phyloP scores from a whole-genome alignment of 2,797 vertebrate species.

The Xiphophorus birchmanni region DNA sequence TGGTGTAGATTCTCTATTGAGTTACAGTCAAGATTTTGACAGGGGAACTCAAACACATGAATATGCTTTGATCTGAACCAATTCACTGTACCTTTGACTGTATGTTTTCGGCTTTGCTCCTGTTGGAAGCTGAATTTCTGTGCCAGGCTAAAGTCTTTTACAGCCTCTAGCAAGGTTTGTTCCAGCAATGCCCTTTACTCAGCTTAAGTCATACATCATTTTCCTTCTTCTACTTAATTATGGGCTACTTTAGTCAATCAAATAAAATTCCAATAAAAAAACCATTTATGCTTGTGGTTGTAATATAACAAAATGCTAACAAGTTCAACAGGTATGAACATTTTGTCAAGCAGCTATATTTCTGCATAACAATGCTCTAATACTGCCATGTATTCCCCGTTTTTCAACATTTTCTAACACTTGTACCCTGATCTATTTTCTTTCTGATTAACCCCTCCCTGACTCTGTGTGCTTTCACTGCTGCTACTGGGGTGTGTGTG shows the following conservation, averaged over 20 bases:
- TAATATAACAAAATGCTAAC: neutral
- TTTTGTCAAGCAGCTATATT: conserved; percentile 3
- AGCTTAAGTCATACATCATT: neutral
- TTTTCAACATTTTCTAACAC: conserved; percentile 67
- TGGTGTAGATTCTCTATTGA: neutral
- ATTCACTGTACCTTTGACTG: neutral
- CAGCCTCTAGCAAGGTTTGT: neutral
- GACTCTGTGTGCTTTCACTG: conserved; percentile 56
- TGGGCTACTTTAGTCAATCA: neutral
- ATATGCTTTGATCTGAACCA: no score
- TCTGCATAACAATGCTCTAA: conserved; percentile 40
- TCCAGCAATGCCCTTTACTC: neutral
- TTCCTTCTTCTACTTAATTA: neutral
- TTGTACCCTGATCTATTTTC: conserved; percentile 52
- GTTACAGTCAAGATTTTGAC: neutral
- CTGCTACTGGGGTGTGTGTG: conserved; percentile 44
- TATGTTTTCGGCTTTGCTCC: neutral
- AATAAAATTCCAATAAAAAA: neutral
- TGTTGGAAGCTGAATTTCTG: neutral
- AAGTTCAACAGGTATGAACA: neutral
- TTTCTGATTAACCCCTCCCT: conserved; percentile 67
- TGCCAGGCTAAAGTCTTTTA: neutral
- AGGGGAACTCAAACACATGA: neutral
- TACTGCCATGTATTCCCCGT: conserved; percentile 48
- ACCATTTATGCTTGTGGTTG: neutral